A percentile compares a stretch with the other conserved stretches of the same genome.
Evolutionary conservation across 2,888 invertebrate species (phyloP).

Genomic region (Limulus polyphemus): DNA sequence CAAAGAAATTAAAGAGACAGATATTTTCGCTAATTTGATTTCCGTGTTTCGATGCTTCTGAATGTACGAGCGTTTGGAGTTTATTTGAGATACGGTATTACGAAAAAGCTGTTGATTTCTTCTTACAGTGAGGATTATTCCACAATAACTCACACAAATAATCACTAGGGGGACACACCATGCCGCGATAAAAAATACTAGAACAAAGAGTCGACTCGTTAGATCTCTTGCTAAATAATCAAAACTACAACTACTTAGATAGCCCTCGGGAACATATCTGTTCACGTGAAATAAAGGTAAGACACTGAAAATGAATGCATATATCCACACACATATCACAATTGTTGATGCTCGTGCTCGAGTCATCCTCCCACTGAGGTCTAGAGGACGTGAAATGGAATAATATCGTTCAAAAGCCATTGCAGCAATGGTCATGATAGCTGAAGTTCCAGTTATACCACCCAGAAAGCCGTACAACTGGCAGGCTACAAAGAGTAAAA

Average conservation of each 20-base stretch:
- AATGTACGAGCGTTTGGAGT: no score
- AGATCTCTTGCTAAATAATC: slow-evolving; percentile 58
- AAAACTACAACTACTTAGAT: slow-evolving; percentile 69
- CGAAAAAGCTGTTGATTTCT: neutral
- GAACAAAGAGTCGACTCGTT: slow-evolving; percentile 53
- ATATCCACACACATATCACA: slow-evolving; percentile 55
- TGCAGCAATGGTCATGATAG: slow-evolving; percentile 64
- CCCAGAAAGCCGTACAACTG: slow-evolving; percentile 65
- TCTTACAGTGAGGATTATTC: slow-evolving; percentile 43
- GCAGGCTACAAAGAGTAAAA: slow-evolving; percentile 46
- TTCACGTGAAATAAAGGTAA: slow-evolving; percentile 62
- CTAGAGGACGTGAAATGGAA: slow-evolving; percentile 65
- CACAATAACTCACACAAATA: slow-evolving; percentile 59
- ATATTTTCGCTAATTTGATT: slow-evolving; percentile 53
- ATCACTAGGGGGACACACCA: slow-evolving; percentile 56
- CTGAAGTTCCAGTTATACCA: slow-evolving; percentile 64
- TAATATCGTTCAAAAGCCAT: slow-evolving; percentile 69
- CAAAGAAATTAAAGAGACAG: slow-evolving; percentile 53
- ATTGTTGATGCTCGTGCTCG: slow-evolving; percentile 49
- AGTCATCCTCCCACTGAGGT: slow-evolving; percentile 46
- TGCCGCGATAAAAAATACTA: slow-evolving; percentile 53
- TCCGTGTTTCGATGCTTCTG: slow-evolving; percentile 36
- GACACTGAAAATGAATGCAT: slow-evolving; percentile 53
- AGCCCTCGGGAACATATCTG: slow-evolving; percentile 68
- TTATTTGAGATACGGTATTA: no score